phyloP scores from a whole-genome alignment of 2,888 invertebrate species.

The Clistopyga incitator region DNA sequence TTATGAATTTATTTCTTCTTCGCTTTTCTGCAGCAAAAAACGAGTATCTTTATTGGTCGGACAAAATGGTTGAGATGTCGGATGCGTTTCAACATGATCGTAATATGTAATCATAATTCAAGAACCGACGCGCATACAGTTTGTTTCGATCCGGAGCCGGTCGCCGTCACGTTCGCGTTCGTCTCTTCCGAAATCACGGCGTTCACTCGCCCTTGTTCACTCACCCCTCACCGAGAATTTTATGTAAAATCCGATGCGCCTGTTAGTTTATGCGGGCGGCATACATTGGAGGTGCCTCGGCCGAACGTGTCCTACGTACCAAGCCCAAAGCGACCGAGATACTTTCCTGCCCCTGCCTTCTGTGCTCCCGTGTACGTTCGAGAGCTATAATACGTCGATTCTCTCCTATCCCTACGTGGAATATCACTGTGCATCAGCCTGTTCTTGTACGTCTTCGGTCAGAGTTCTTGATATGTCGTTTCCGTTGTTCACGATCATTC shows the following conservation, averaged over 20 bases:
- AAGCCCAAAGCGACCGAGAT: constrained; percentile 75
- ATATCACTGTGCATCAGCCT: constrained; percentile 5
- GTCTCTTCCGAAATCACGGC: constrained; percentile 61
- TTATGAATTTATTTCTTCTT: constrained; percentile 41
- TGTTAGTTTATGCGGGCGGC: constrained; percentile 84
- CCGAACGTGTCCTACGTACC: constrained; percentile 83
- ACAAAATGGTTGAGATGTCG: constrained; percentile 53
- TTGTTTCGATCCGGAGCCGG: constrained; percentile 57
- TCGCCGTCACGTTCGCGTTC: constrained; percentile 56
- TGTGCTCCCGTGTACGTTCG: constrained; percentile 68
- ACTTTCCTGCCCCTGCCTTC: constrained; percentile 70
- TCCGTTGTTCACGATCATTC: constrained; percentile 16
- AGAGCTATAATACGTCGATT: constrained; percentile 55
- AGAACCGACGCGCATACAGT: constrained; percentile 66
- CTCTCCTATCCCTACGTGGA: constrained; percentile 14
- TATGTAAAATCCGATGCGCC: constrained; percentile 84
- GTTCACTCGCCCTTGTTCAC: constrained; percentile 33
- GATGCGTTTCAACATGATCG: constrained; percentile 63
- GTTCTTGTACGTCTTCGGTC: constrained; percentile 1
- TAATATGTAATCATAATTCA: constrained; percentile 81
- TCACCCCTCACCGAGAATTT: constrained; percentile 78
- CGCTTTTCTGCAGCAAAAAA: constrained; percentile 8
- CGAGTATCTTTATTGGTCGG: constrained; percentile 59
- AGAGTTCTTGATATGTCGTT: constrained; percentile 23
- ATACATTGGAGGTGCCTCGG: constrained; percentile 82